Evolutionary conservation across 1,140 invertebrate genomes (phyloP).

Genomic region (Andrena cerasifolii): DNA sequence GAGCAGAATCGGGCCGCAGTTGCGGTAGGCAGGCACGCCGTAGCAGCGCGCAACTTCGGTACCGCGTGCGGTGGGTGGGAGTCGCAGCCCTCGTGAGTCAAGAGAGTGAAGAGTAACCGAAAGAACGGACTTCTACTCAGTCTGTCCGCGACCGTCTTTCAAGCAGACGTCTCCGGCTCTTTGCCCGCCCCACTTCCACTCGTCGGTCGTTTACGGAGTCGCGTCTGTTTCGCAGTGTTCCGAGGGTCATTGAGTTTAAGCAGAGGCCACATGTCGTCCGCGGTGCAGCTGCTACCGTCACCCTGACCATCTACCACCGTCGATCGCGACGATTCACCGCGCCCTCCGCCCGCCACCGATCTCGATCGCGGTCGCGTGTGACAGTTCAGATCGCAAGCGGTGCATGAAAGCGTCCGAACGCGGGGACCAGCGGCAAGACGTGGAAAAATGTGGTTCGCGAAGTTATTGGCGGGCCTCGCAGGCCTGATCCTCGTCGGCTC

Average conservation of each 20-base stretch:
- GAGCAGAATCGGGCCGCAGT: constrained; percentile 5
- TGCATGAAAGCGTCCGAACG: constrained; percentile 38
- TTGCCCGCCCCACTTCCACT: not conserved
- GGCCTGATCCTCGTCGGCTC: constrained; percentile 37
- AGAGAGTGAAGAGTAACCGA: constrained; percentile 63
- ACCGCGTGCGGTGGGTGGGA: constrained; percentile 51
- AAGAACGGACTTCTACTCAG: constrained; percentile 62
- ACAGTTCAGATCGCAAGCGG: constrained; percentile 8
- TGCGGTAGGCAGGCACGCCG: constrained; percentile 33
- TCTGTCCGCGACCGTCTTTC: constrained; percentile 67
- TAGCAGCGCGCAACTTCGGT: constrained; percentile 38
- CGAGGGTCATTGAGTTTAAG: constrained; percentile 13
- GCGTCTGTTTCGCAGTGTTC: constrained; percentile 9
- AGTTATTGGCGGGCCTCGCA: constrained; percentile 28
- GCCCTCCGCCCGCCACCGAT: not conserved
- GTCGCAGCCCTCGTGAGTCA: constrained; percentile 44
- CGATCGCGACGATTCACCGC: not conserved
- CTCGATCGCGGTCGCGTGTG: not conserved
- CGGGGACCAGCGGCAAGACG: constrained; percentile 42
- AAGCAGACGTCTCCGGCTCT: constrained; percentile 58
- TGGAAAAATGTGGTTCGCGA: constrained; percentile 46
- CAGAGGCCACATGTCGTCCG: constrained; percentile 56
- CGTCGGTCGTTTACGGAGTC: not conserved
- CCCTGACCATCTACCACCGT: not conserved
- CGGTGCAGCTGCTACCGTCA: constrained; percentile 40